A percentile compares a stretch with the other conserved stretches of the same genome.
These are phyloP conservation scores for Drosophila limbata DNA, from an alignment of 2,888 invertebrate species.

Conservation along the genomic window DNA sequence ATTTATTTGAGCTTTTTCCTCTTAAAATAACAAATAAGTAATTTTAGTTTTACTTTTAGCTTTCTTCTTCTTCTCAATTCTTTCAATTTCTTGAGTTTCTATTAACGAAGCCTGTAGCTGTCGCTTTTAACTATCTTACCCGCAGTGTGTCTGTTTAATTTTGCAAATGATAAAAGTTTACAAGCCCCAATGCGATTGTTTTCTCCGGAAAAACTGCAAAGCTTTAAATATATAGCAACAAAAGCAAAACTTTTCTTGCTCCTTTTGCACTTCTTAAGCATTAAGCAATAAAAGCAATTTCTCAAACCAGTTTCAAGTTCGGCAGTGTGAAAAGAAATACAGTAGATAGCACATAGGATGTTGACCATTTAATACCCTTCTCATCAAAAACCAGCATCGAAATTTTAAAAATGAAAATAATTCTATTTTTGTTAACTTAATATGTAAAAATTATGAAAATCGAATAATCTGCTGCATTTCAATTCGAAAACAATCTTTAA, in stretches of 20 bases:
- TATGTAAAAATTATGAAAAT: too few species aligned
- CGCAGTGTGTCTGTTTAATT: constrained; percentile 50
- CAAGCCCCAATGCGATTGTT: constrained; percentile 44
- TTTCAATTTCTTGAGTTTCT: neutral
- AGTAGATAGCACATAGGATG: neutral
- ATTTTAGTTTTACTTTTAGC: neutral
- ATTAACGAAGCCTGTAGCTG: neutral
- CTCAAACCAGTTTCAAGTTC: constrained; percentile 59
- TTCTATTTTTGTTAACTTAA: neutral
- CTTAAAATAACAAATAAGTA: neutral
- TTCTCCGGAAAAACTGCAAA: constrained; percentile 23
- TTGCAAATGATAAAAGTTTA: constrained; percentile 58
- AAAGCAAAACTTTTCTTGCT: constrained; percentile 39
- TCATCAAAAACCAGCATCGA: neutral
- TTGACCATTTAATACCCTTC: neutral
- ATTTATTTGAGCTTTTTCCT: neutral
- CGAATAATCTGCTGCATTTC: too few species aligned
- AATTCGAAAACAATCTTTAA: too few species aligned
- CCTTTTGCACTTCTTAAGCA: constrained; percentile 37
- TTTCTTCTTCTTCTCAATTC: neutral
- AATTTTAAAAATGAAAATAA: neutral
- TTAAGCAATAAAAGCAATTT: constrained; percentile 63
- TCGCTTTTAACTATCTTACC: constrained; percentile 10
- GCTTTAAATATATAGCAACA: constrained; percentile 47
- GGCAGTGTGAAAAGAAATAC: constrained; percentile 1